Evolutionary conservation across 2,113 vertebrate species (phyloP).

Genomic region (Caranx melampygus): DNA sequence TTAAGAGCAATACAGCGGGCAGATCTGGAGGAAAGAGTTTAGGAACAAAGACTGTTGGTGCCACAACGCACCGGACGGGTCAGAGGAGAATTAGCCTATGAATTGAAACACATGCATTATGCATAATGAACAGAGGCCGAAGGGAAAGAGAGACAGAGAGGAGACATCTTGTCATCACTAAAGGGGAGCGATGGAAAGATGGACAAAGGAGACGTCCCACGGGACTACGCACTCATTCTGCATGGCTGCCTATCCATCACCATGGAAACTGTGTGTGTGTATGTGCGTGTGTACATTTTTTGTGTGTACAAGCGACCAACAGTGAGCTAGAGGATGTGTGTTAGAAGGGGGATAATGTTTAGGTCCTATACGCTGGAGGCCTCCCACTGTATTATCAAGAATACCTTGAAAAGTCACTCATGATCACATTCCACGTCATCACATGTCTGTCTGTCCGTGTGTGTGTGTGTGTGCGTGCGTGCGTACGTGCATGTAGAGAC

Average conservation of each 20-base stretch:
- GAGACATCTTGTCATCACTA: constrained; percentile 81
- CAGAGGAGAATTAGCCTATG: constrained; percentile 63
- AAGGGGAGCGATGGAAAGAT: constrained; percentile 81
- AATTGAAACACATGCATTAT: constrained; percentile 71
- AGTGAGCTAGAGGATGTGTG: constrained; percentile 59
- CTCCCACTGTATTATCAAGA: constrained; percentile 65
- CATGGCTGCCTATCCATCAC: constrained; percentile 79
- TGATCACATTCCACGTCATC: constrained; percentile 64
- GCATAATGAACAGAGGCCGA: constrained; percentile 69
- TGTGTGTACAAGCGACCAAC: constrained; percentile 47
- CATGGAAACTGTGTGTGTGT: constrained; percentile 79
- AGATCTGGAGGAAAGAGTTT: constrained; percentile 69
- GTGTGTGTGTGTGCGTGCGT: constrained; percentile 13
- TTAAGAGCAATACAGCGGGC: constrained; percentile 54
- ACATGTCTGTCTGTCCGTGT: constrained; percentile 9
- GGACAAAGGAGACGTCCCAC: constrained; percentile 83
- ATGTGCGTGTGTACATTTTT: constrained; percentile 43
- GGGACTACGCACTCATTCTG: constrained; percentile 79
- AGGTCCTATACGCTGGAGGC: constrained; percentile 54
- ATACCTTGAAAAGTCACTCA: constrained; percentile 56
- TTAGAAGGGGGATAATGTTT: constrained; percentile 62
- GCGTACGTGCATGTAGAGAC: constrained; percentile 22
- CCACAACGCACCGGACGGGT: constrained; percentile 54
- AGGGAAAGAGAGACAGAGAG: constrained; percentile 64
- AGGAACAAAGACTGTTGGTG: constrained; percentile 66